phyloP scores from a whole-genome alignment of 2,113 vertebrate genomes.

The Myrmecobius fasciatus region DNA sequence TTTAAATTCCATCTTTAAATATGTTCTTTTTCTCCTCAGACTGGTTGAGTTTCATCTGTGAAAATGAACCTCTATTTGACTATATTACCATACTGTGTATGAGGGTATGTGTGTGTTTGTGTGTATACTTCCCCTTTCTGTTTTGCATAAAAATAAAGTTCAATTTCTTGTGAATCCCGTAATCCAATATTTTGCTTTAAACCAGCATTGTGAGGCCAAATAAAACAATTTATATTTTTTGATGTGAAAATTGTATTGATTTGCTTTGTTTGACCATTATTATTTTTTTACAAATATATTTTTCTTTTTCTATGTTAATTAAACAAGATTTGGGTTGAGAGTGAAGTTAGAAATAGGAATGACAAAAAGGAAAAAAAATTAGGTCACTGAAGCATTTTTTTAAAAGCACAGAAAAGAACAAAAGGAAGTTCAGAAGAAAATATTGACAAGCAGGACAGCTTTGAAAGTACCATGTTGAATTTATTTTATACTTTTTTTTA shows the following conservation, averaged over 20 bases:
- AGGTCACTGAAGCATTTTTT: background rate
- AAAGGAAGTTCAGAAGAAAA: background rate
- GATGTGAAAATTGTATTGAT: background rate
- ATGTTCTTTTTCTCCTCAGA: background rate
- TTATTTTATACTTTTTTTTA: background rate
- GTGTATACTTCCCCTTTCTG: background rate
- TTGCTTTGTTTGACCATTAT: background rate
- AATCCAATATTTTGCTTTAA: background rate
- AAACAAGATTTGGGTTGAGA: background rate
- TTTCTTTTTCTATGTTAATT: background rate
- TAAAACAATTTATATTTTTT: background rate
- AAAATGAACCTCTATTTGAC: background rate
- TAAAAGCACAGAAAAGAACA: background rate
- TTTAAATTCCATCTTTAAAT: background rate
- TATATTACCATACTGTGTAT: background rate
- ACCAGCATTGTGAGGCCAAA: background rate
- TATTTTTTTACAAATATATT: background rate
- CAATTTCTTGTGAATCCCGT: background rate
- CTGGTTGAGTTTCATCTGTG: background rate
- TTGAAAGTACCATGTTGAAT: background rate
- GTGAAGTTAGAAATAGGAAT: background rate
- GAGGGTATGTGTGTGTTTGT: too few relatives aligned
- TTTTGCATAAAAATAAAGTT: background rate
- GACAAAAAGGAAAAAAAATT: background rate
- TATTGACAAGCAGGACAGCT: background rate